A percentile compares a stretch with the other conserved stretches of the same genome.
Conservation (phyloP, 53 echinoderm and acorn worm species). For the Astropecten irregularis region DNA sequence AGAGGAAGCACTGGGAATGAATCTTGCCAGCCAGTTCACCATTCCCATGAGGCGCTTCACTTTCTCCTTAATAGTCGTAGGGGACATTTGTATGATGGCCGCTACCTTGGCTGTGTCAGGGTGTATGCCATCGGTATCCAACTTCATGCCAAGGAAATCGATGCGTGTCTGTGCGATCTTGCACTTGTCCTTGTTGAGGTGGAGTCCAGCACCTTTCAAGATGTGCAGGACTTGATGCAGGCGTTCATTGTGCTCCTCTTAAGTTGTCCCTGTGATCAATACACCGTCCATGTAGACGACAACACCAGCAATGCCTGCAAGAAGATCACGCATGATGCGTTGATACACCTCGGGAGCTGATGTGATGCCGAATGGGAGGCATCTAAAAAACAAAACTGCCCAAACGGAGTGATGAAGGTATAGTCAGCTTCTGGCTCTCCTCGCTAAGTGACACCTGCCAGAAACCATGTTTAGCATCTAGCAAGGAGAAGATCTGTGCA, state of each 20-base stretch:
- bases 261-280: background rate
- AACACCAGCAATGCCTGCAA: background rate
- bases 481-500: no score
- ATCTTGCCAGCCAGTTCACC: constrained; percentile 55
- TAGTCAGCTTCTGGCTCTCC: constrained; percentile 20
- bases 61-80: background rate
- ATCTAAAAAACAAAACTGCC: background rate
- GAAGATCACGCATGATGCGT: constrained; percentile 1
- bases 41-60: background rate
- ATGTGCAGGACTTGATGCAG: constrained; percentile 24
- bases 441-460: constrained; percentile 33
- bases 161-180: constrained; percentile 10
- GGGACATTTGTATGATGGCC: constrained; percentile 8
- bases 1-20: no score
- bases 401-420: no score
- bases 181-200: constrained; percentile 33
- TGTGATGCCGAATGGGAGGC: constrained; percentile 21
- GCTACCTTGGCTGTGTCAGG: constrained; percentile 27
- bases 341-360: constrained; percentile 7
- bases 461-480: no score
- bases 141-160: background rate
- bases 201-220: constrained; percentile 7
- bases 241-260: constrained; percentile 23
- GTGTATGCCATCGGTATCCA: no score
- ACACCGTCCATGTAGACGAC: constrained; percentile 20